Percentiles rank a stretch among this genome's conserved stretches.
Conservation (phyloP, 2,888 invertebrate species). For the Rhagonycha lutea region DNA sequence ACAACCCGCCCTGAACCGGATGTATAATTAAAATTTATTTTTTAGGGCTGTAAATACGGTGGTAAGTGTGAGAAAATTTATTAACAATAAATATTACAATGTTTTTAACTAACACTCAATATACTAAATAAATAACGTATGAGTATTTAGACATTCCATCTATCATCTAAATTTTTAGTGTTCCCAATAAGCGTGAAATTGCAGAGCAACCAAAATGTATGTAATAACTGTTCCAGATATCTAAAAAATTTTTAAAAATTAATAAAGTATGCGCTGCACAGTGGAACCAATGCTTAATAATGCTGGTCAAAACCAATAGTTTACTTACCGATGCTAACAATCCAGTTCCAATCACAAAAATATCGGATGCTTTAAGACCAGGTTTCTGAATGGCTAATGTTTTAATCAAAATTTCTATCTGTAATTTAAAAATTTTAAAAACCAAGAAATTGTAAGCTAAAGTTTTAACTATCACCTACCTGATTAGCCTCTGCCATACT, state of each 20-base stretch:
- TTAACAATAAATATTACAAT: no score
- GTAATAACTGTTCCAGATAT: background rate
- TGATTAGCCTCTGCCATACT: slow-evolving; percentile 39
- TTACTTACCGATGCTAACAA: slow-evolving; percentile 44
- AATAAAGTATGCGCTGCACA: background rate
- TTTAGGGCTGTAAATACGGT: no score
- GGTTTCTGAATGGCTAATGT: slow-evolving; percentile 42
- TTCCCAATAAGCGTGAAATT: background rate
- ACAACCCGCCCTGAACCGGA: no score
- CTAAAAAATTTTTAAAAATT: background rate
- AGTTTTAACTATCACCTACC: slow-evolving; percentile 26
- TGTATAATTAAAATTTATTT: no score
- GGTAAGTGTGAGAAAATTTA: no score
- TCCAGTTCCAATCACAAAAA: slow-evolving; percentile 42
- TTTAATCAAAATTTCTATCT: slow-evolving; percentile 42
- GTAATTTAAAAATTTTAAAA: background rate
- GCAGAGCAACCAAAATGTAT: background rate
- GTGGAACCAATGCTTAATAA: no score
- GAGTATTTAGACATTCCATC: background rate
- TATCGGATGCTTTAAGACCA: slow-evolving; percentile 41
- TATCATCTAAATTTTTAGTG: no score
- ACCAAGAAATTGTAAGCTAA: background rate
- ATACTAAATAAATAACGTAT: no score
- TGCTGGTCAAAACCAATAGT: background rate
- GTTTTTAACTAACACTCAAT: no score